Evolutionary conservation across 2,797 vertebrate species (phyloP).

Genomic region (Clarias laeviceps): DNA sequence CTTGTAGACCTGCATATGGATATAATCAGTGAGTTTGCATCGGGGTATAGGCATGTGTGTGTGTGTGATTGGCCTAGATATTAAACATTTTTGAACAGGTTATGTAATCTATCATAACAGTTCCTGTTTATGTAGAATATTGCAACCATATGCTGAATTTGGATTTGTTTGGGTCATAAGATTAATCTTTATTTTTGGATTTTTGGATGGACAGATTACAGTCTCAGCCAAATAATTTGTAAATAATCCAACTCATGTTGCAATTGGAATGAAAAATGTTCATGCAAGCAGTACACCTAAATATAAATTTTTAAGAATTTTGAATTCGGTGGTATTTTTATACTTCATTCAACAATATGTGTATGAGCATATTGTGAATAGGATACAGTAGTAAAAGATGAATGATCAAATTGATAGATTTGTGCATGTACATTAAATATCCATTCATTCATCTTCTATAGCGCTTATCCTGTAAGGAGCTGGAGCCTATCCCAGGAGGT

Average conservation of each 20-base stretch:
- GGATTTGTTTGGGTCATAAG: neutral
- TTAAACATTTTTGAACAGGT: neutral
- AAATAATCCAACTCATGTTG: neutral
- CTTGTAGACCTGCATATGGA: conserved; percentile 32
- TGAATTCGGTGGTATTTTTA: neutral
- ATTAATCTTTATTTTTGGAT: neutral
- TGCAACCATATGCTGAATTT: neutral
- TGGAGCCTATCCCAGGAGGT: no score
- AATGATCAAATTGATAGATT: no score
- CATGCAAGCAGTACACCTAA: no score
- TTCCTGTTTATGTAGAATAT: conserved; percentile 8
- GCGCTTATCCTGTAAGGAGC: no score
- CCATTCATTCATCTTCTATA: no score
- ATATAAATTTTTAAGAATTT: no score
- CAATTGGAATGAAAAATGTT: neutral
- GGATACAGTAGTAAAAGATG: neutral
- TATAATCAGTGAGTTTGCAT: conserved; percentile 27
- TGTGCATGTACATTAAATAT: no score
- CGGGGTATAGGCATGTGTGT: neutral
- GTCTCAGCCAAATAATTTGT: neutral
- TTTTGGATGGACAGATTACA: neutral
- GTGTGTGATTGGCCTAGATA: neutral
- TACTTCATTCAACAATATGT: conserved; percentile 7
- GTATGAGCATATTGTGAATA: neutral
- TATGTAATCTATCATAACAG: neutral